phyloP scores from a whole-genome alignment of 2,113 vertebrate species.

The Nyctibius bracteatus region DNA sequence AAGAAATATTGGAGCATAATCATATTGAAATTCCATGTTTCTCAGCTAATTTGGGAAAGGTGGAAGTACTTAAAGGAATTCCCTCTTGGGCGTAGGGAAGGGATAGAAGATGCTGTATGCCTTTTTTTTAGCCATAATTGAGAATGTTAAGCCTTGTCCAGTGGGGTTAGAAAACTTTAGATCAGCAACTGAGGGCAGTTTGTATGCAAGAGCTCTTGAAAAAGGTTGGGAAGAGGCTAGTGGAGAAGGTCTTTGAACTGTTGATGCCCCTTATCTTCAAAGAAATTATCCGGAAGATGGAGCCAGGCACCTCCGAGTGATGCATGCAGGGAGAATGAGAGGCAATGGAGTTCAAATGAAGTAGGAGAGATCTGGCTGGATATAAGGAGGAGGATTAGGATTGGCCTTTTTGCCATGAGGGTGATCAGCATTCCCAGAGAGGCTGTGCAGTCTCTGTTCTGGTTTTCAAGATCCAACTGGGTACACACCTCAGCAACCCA shows the following conservation, averaged over 20 bases:
- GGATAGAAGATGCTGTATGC: background rate
- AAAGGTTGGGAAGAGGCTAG: background rate
- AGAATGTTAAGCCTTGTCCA: background rate
- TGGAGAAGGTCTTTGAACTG: background rate
- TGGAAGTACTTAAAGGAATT: background rate
- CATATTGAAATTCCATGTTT: background rate
- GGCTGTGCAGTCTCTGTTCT: background rate
- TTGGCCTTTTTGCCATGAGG: background rate
- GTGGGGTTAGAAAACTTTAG: background rate
- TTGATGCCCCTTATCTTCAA: background rate
- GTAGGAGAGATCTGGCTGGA: background rate
- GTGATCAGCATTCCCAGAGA: background rate
- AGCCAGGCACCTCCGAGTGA: background rate
- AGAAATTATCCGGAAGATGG: background rate
- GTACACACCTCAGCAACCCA: background rate
- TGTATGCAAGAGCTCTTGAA: background rate
- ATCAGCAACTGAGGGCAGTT: background rate
- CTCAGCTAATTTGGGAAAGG: background rate
- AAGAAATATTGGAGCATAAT: background rate
- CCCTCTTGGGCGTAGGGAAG: background rate
- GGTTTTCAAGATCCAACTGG: background rate
- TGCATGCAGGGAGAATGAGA: background rate
- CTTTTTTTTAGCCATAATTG: background rate
- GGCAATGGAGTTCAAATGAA: background rate
- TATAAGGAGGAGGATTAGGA: background rate